Percentiles rank a stretch among this genome's conserved stretches.
phyloP scores from a whole-genome alignment of 2,797 vertebrate genomes.

The Erithacus rubecula region DNA sequence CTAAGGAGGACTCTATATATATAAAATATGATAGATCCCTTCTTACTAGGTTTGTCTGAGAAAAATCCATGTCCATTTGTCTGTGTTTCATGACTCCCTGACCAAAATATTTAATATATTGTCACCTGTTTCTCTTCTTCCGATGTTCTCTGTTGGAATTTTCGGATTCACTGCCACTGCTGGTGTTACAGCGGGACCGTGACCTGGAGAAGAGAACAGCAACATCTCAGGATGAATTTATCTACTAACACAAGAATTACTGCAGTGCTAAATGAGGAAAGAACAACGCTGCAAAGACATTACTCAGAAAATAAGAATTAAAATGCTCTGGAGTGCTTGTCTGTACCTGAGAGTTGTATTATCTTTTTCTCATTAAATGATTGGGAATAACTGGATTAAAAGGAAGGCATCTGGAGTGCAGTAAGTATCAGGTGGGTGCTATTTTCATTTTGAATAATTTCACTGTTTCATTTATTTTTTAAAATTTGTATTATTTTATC shows the following conservation, averaged over 20 bases:
- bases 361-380: not conserved
- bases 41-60: not conserved
- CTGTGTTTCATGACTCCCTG: not conserved
- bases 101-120: not conserved
- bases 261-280: not conserved
- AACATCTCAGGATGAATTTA: not conserved
- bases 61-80: not conserved
- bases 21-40: not conserved
- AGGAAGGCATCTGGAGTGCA: not conserved
- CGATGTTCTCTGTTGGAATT: constrained; percentile 82
- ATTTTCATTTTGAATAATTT: not conserved
- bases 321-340: not conserved
- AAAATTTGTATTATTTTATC: not conserved
- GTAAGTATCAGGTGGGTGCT: not conserved
- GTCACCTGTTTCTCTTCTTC: constrained; percentile 85
- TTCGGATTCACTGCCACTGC: constrained; percentile 89
- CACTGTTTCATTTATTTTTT: not conserved
- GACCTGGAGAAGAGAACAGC: constrained; percentile 72
- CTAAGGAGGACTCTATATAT: not conserved
- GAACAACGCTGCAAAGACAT: not conserved
- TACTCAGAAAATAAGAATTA: not conserved
- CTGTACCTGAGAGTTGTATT: not conserved
- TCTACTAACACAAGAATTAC: not conserved
- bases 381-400: not conserved
- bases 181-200: constrained; percentile 87